Evolutionary conservation across 2,888 invertebrate species (phyloP).

Genomic region (Eucera pruinosa): DNA sequence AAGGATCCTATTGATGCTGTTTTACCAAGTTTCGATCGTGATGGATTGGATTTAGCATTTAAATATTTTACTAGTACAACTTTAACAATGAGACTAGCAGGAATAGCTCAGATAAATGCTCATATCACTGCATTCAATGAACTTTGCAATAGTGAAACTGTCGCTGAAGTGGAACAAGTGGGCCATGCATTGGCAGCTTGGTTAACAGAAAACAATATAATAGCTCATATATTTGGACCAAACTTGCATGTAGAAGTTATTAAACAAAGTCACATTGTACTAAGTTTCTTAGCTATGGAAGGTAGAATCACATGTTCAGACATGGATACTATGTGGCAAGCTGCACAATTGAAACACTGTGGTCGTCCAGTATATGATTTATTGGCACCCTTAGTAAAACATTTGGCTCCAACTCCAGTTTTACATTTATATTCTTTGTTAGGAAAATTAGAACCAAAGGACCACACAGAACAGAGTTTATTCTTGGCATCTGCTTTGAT

Average conservation of each 20-base stretch:
- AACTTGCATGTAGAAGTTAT: conserved; percentile 98
- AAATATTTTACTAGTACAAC: conserved; percentile 98
- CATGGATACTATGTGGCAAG: conserved; percentile 97
- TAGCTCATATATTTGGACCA: conserved; percentile 98
- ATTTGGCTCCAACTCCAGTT: conserved; percentile 94
- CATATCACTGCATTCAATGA: conserved; percentile 97
- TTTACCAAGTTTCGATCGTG: conserved; percentile 92
- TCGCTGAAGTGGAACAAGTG: conserved; percentile 93
- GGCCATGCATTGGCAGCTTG: conserved; percentile 94
- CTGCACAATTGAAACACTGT: conserved; percentile 97
- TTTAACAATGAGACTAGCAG: conserved; percentile 95
- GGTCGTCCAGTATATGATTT: conserved; percentile 97
- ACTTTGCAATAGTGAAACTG: conserved; percentile 94
- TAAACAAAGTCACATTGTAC: conserved; percentile 96
- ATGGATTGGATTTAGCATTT: conserved; percentile 96
- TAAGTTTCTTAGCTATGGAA: conserved; percentile 96
- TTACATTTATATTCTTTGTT: conserved; percentile 94
- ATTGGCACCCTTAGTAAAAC: conserved; percentile 94
- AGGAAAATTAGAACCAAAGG: conserved; percentile 94
- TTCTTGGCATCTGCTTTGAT: conserved; percentile 95
- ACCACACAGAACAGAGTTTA: conserved; percentile 96
- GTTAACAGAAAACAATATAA: conserved; percentile 95
- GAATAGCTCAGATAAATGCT: conserved; percentile 97
- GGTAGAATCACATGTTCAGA: conserved; percentile 95
- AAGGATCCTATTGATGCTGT: conserved; percentile 96